These are phyloP conservation scores for Emmelina monodactyla DNA, from an alignment of 2,888 invertebrate species.

Conservation along the genomic window DNA sequence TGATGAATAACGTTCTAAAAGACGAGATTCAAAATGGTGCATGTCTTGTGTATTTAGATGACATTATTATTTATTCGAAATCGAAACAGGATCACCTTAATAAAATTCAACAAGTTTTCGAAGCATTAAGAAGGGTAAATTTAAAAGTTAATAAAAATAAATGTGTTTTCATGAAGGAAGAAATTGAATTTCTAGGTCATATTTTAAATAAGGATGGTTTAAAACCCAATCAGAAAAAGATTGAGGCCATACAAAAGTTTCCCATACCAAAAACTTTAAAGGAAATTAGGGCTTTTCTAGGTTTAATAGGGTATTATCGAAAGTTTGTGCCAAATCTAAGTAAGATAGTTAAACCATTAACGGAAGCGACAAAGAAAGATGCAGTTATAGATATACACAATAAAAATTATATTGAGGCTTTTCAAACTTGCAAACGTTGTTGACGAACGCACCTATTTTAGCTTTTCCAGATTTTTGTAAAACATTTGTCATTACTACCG, in stretches of 20 bases:
- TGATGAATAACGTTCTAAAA: constrained; percentile 6
- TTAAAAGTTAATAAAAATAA: too few relatives aligned
- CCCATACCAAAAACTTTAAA: constrained; percentile 12
- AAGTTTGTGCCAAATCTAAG: constrained; percentile 23
- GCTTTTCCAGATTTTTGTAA: constrained; percentile 12
- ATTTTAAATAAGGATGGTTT: constrained; percentile 15
- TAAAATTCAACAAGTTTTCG: constrained; percentile 13
- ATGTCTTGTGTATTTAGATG: constrained; percentile 23
- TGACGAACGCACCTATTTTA: constrained; percentile 11
- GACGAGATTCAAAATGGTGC: constrained; percentile 1
- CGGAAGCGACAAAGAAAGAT: constrained; percentile 7
- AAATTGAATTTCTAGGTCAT: constrained; percentile 20
- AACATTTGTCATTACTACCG: constrained; percentile 11
- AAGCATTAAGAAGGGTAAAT: too few relatives aligned
- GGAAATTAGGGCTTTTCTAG: constrained; percentile 20
- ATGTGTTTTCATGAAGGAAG: constrained; percentile 12
- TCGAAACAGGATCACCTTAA: constrained; percentile 15
- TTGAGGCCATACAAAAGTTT: constrained; percentile 13
- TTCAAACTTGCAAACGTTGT: constrained; percentile 7
- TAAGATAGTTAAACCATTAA: constrained; percentile 15
- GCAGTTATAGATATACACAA: not conserved
- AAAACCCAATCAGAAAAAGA: constrained; percentile 14
- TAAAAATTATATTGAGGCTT: constrained; percentile 8
- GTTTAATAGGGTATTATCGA: constrained; percentile 24
- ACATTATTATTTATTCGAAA: constrained; percentile 22